Conservation (phyloP, 2,113 vertebrate genomes). For the Rhipidura dahli region DNA sequence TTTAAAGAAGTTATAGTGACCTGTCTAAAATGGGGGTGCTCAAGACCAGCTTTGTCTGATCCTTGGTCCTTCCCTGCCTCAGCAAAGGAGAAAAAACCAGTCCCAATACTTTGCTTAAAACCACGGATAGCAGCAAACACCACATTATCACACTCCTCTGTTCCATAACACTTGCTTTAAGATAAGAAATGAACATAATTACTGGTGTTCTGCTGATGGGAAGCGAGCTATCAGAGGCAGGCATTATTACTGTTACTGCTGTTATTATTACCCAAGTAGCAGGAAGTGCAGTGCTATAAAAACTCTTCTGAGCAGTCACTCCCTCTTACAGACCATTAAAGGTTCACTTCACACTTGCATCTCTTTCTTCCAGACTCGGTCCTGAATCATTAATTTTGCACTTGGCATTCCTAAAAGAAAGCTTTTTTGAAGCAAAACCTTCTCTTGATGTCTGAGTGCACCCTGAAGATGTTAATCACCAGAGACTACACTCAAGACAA, state of each 20-base stretch:
- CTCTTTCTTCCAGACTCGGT: conserved; percentile 15
- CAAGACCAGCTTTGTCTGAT: not conserved
- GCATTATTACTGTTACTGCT: conserved; percentile 7
- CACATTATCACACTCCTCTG: not conserved
- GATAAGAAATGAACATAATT: conserved; percentile 9
- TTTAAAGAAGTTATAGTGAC: not conserved
- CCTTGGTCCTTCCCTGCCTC: not conserved
- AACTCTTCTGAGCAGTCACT: conserved; percentile 13
- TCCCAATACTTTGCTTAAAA: not conserved
- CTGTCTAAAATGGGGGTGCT: not conserved
- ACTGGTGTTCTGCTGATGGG: conserved; percentile 9
- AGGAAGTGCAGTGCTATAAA: conserved; percentile 28
- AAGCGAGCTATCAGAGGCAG: not conserved
- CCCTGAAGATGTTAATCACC: conserved; percentile 7
- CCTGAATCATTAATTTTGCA: conserved; percentile 22
- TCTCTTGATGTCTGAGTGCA: not conserved
- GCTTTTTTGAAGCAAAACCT: not conserved
- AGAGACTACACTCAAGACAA: not conserved
- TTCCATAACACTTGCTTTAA: not conserved
- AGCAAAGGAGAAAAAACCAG: not conserved
- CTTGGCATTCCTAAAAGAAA: conserved; percentile 8
- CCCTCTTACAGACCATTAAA: conserved; percentile 16
- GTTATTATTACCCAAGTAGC: conserved; percentile 5
- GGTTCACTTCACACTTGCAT: conserved; percentile 17
- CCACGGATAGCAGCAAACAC: not conserved